Evolutionary conservation across 2,888 invertebrate species (phyloP).

Genomic region (Glaucopsyche alexis): DNA sequence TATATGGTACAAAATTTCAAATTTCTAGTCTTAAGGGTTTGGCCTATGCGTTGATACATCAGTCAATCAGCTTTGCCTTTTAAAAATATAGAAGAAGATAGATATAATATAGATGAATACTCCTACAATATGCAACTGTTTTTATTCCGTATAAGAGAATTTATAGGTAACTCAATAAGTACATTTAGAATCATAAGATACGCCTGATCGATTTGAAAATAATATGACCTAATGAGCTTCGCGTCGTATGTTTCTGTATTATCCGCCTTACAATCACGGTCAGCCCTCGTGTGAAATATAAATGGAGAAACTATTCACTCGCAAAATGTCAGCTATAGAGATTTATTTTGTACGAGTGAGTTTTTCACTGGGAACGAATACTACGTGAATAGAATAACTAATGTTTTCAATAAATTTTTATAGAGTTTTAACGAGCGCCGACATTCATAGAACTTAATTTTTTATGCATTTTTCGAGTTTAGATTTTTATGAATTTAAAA

Average conservation of each 20-base stretch:
- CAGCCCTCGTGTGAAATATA: conserved; percentile 13
- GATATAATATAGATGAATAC: too few species aligned
- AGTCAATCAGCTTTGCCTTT: too few species aligned
- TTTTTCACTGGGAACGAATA: neutral
- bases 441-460: neutral
- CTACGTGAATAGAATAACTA: conserved; percentile 9
- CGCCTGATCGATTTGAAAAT: neutral
- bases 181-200: too few species aligned
- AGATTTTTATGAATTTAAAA: neutral
- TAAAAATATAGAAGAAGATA: too few species aligned
- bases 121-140: too few species aligned
- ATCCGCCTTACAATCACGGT: neutral
- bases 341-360: conserved; percentile 15
- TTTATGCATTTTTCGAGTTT: neutral
- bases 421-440: neutral
- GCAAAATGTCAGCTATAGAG: conserved; percentile 23
- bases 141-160: too few species aligned
- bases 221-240: neutral
- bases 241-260: neutral
- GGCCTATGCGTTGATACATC: too few species aligned
- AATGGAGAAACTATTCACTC: conserved; percentile 23
- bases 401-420: neutral
- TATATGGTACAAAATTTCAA: too few species aligned
- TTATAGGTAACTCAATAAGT: too few species aligned
- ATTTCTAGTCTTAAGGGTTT: too few species aligned